Conservation (phyloP, 2,888 invertebrate genomes). For the Meta bourneti region DNA sequence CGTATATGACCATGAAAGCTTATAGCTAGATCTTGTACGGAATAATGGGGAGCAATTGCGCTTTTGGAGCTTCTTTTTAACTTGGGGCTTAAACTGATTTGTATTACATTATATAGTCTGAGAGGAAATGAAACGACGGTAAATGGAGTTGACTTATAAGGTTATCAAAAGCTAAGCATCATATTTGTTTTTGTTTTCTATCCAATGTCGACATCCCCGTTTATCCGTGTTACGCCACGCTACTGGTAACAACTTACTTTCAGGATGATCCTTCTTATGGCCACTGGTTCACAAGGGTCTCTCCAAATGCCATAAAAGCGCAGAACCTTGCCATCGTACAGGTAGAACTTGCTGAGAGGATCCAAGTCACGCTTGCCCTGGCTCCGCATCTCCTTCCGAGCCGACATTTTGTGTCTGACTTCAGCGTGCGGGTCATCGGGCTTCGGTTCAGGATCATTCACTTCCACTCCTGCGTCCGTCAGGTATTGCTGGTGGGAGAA, state of each 20-base stretch:
- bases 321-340: conserved; percentile 31
- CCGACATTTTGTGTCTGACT: neutral
- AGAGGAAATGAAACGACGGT: too few relatives aligned
- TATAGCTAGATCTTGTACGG: too few relatives aligned
- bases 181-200: too few relatives aligned
- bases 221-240: too few relatives aligned
- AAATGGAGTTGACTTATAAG: too few relatives aligned
- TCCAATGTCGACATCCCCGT: too few relatives aligned
- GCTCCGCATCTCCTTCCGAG: neutral
- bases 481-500: conserved; percentile 15
- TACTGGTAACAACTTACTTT: conserved; percentile 12
- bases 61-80: too few relatives aligned
- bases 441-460: conserved; percentile 20
- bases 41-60: too few relatives aligned
- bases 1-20: too few relatives aligned
- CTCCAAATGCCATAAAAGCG: conserved; percentile 41
- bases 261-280: conserved; percentile 22
- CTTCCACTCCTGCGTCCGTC: conserved; percentile 38
- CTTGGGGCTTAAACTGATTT: too few relatives aligned
- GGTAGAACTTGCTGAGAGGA: neutral
- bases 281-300: neutral
- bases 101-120: too few relatives aligned
- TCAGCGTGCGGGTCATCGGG: conserved; percentile 3
- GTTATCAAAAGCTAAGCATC: too few relatives aligned
- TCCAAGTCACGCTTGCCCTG: neutral